Evolutionary conservation across 2,113 vertebrate genomes (phyloP).

Genomic region (Campylorhamphus procurvoides): DNA sequence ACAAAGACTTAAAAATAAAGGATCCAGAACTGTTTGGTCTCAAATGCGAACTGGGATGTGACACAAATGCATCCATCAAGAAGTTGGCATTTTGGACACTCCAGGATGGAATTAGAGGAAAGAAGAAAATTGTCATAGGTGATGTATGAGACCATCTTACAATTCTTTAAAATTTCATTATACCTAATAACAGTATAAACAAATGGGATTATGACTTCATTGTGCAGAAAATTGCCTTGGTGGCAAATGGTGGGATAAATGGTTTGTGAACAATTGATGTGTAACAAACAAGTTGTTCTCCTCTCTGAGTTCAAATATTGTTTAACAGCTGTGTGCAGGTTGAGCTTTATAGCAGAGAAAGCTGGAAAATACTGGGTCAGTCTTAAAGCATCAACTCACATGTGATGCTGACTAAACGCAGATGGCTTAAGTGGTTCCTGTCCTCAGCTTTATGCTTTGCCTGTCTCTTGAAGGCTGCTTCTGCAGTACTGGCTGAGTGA

Average conservation of each 20-base stretch:
- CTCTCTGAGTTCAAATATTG: background rate
- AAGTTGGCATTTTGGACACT: background rate
- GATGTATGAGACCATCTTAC: background rate
- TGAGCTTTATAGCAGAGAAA: background rate
- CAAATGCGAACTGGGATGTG: background rate
- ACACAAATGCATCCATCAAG: background rate
- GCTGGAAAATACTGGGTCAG: background rate
- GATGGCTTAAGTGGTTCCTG: background rate
- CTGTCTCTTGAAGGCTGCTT: background rate
- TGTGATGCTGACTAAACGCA: slow-evolving; percentile 16
- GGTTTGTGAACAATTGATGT: background rate
- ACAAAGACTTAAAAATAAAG: background rate
- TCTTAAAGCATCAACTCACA: background rate
- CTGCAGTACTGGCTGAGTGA: background rate
- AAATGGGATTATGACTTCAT: background rate
- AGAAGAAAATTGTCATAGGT: background rate
- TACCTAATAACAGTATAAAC: background rate
- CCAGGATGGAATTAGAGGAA: background rate
- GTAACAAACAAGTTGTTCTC: background rate
- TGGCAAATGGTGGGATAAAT: background rate
- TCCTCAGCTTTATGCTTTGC: background rate
- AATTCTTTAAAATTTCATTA: background rate
- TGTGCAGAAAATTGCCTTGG: background rate
- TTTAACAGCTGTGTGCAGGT: background rate
- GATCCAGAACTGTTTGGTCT: background rate